Percentiles rank a stretch among this genome's conserved stretches.
These are phyloP conservation scores for Ceryle rudis DNA, from an alignment of 2,797 vertebrate genomes.

Conservation along the genomic window DNA sequence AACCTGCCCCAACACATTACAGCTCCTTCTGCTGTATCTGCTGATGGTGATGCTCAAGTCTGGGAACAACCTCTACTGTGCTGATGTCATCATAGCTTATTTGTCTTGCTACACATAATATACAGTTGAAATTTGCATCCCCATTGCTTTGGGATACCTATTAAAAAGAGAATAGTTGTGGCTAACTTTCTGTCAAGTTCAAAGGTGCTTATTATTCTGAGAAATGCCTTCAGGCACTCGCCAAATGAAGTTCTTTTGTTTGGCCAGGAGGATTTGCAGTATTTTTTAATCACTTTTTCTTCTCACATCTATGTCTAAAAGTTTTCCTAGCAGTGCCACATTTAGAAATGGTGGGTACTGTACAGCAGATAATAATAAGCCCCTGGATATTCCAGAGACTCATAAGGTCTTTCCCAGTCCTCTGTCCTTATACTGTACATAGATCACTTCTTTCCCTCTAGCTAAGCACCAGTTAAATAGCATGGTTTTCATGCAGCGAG, in stretches of 20 bases:
- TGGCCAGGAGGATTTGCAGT: neutral
- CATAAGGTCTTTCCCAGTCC: neutral
- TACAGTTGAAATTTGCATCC: neutral
- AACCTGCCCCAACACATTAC: neutral
- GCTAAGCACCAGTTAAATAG: neutral
- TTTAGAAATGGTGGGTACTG: neutral
- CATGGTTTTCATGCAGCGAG: neutral
- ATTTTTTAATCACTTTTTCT: neutral
- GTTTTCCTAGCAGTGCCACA: neutral
- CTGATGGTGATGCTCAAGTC: neutral
- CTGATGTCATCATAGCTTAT: neutral
- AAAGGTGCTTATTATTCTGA: constrained; percentile 5
- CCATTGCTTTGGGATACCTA: constrained; percentile 29
- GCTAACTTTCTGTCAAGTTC: constrained; percentile 18
- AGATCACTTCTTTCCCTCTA: neutral
- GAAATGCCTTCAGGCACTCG: neutral
- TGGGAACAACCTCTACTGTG: neutral
- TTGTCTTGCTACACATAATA: neutral
- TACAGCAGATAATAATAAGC: neutral
- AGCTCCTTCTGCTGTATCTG: neutral
- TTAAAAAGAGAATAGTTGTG: constrained; percentile 31
- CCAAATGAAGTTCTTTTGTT: neutral
- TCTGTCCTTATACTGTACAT: neutral
- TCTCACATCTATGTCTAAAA: neutral
- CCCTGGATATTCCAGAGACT: neutral